Conservation (phyloP, 1,140 invertebrate genomes). For the Lepeophtheirus salmonis region DNA sequence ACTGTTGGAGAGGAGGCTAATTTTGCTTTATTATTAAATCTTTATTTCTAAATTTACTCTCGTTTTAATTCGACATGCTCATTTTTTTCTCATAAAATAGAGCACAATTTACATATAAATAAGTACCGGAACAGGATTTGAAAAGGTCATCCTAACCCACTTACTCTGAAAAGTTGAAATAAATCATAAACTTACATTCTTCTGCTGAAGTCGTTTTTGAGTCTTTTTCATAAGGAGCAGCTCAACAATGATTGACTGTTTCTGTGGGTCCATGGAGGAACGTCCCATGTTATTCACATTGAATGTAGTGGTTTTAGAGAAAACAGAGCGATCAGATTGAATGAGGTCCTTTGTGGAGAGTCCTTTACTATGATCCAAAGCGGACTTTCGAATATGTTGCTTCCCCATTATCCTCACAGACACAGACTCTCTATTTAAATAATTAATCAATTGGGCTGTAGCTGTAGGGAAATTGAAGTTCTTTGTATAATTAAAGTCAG, state of each 20-base stretch:
- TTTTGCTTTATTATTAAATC: too few relatives aligned
- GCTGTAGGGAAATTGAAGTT: conserved; percentile 29
- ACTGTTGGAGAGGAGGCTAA: too few relatives aligned
- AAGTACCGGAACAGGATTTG: conserved; percentile 6
- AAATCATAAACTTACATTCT: conserved; percentile 24
- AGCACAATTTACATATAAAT: conserved; percentile 23
- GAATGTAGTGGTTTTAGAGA: conserved; percentile 22
- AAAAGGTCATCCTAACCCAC: neutral
- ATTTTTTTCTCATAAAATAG: neutral
- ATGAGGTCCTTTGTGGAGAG: conserved; percentile 27
- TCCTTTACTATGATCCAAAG: conserved; percentile 23
- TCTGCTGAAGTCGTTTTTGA: conserved; percentile 28
- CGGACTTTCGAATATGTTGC: conserved; percentile 29
- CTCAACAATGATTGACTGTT: conserved; percentile 30
- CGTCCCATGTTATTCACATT: conserved; percentile 22
- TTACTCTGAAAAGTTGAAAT: conserved; percentile 6
- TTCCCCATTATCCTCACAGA: conserved; percentile 35
- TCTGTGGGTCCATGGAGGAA: conserved; percentile 27
- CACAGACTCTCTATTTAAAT: conserved; percentile 32
- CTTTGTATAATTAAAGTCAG: conserved; percentile 35
- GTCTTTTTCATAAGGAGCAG: conserved; percentile 31
- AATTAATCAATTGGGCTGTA: conserved; percentile 28
- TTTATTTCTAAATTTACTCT: too few relatives aligned
- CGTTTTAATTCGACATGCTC: neutral
- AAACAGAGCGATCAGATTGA: conserved; percentile 25